Base-by-base conservation (phyloP, 1,140 invertebrate genomes). In the Ganaspis sp. region DNA sequence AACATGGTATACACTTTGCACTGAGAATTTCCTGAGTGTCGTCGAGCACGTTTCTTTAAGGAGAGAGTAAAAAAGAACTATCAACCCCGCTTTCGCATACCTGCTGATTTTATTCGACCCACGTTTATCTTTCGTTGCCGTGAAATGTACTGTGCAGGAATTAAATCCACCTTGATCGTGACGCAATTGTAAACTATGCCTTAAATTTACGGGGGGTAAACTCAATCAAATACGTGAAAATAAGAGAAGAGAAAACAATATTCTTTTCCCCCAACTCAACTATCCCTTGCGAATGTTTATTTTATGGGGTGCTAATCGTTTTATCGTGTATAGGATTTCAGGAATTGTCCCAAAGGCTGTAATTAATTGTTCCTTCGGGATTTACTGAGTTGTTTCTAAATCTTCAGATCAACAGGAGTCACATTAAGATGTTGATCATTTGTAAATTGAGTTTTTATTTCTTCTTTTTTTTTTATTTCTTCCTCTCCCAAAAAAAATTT, bases 181-280 rank as follows among this genome's bases (percentile, higher is more conserved):
- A 26, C 54, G 54, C 54, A 64, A 19, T 64, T 64, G 54, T 64
- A 64, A 64, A 64, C 54, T 11, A 26, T 64, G 9, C 54, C 23
- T 64, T 23, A 23, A 64, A 26, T 26, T 26, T 64, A 29, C 26
- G 21, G 54, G 54, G 23, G 54, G 15, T 29, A 15, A 64, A 64
- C 21, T 64, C 23, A 64, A 64, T 64, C 54, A 64, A 64, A 64
- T 64, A 64, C 54, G 54, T 64, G 54, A 15, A 64, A 64, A 64
- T 2, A 12, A 64, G 23, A 64, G 54, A 64, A 15, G 17, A 37
- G 19, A 64, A 72, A 75, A 77, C 75, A 81, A 77, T 73, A 73
- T 75, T 75, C 49, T 71, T 73, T 8, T 54, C 49, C 69, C 73
- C 29, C 6, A 34, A 34, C 15, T 42, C 4, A n/a, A n/a, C 42